These are phyloP conservation scores for Germaria angustata DNA, from an alignment of 2,888 invertebrate species.

Conservation along the genomic window DNA sequence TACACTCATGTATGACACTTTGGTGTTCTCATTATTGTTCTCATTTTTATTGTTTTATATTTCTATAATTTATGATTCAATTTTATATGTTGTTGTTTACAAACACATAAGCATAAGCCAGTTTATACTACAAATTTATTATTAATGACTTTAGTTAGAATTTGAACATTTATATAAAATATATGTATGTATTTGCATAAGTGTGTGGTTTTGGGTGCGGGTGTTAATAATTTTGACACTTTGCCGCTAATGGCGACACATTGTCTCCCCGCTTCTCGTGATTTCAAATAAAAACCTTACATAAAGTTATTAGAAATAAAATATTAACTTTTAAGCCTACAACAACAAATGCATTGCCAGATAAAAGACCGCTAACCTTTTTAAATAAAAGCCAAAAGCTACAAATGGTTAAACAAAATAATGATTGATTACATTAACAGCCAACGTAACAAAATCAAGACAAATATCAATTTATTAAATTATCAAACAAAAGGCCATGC, in stretches of 20 bases:
- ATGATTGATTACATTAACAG: conserved; percentile 59
- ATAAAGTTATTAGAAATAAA: not conserved
- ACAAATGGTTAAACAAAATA: not conserved
- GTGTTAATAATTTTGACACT: conserved; percentile 66
- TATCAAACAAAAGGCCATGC: conserved; percentile 38
- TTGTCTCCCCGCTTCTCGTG: conserved; percentile 52
- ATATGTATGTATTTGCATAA: not conserved
- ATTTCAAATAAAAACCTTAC: not conserved
- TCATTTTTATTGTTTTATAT: not conserved
- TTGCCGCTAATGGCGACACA: conserved; percentile 67
- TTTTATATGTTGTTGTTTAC: conserved; percentile 20
- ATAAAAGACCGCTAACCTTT: not conserved
- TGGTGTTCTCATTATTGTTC: conserved; percentile 9
- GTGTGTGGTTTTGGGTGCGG: conserved; percentile 58
- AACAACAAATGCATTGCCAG: too few relatives aligned
- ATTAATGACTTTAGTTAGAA: conserved; percentile 28
- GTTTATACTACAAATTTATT: conserved; percentile 23
- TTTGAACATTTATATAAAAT: not conserved
- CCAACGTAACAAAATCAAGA: conserved; percentile 36
- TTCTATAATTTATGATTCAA: conserved; percentile 50
- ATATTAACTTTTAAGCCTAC: conserved; percentile 1
- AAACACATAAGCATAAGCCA: conserved; percentile 55
- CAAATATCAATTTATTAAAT: conserved; percentile 58
- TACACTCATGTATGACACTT: conserved; percentile 10
- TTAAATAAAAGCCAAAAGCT: too few relatives aligned